A percentile compares a stretch with the other conserved stretches of the same genome.
Evolutionary conservation across 2,113 vertebrate genomes (phyloP).

Genomic region (Hucho hucho): DNA sequence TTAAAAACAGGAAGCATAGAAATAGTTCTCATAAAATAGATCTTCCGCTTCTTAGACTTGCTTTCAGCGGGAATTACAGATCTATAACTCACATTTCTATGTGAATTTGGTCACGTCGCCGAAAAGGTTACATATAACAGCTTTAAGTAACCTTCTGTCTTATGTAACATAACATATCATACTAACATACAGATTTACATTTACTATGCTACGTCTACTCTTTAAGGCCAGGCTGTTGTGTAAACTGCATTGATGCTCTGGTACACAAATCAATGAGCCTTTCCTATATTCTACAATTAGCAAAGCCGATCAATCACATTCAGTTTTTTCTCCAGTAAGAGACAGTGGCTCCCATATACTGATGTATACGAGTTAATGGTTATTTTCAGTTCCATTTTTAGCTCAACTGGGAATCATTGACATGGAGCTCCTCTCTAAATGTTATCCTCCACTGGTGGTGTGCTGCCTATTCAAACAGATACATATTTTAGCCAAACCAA

Average conservation of each 20-base stretch:
- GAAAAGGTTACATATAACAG: too few species aligned
- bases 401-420: constrained; percentile 26
- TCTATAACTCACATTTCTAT: too few species aligned
- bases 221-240: neutral
- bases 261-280: constrained; percentile 26
- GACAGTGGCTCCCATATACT: neutral
- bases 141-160: too few species aligned
- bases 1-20: too few species aligned
- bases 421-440: constrained; percentile 24
- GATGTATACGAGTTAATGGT: neutral
- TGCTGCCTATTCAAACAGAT: constrained; percentile 43
- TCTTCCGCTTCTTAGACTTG: too few species aligned
- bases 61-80: too few species aligned
- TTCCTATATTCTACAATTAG: constrained; percentile 27
- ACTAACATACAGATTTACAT: too few species aligned
- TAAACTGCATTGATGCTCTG: constrained; percentile 19
- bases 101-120: too few species aligned
- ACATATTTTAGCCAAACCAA: constrained; percentile 27
- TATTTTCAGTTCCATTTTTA: neutral
- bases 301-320: constrained; percentile 30
- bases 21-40: too few species aligned
- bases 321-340: constrained; percentile 14
- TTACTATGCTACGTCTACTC: too few species aligned
- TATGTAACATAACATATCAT: too few species aligned
- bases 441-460: constrained; percentile 3